Evolutionary conservation across 2,113 vertebrate species (phyloP), one percentile per base, ranked within the genome.

Genomic region (Symphodus melops): DNA sequence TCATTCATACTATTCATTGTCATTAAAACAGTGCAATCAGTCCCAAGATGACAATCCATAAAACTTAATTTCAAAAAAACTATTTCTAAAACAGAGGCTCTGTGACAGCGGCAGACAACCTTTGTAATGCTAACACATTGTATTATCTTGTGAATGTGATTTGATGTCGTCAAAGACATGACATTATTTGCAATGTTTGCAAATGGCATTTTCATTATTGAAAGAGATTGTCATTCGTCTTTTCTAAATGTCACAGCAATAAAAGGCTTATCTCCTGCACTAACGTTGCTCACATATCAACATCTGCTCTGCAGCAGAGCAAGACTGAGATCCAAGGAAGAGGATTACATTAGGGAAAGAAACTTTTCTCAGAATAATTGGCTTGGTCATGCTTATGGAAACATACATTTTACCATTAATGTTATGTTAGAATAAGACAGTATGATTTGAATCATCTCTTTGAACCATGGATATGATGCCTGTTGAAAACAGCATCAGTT

Each of bases 231-330:
- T 71, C 70, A 68, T 84, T 75, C 79, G 82, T 89, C 70, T 76
- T 79, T 65, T 62, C 62, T 75, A 85, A 85, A 89, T 88, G 78
- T 79, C 87, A 87, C n/a, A 12, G 74, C 72, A 83, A 81, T 83
- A 79, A 85, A 81, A 64, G 21, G 44, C 74, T 79, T 67, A 83
- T 83, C 74, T 88, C 73, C 65, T 85, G 49, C 16, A 42, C 51
- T 68, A 70, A 72, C 62, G 67, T 68, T 71, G 46, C 23, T 37
- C 75, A 55, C 79, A 64, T 23, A 74, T 79, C 82, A 73, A 25
- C 82, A 79, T 84, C 63, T 53, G 65, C 66, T 59, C 61, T 49
- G 65, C 61, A 60, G 57, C 60, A 77, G 23, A 14, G 37, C 13
- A 25, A 77, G 37, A 70, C 46, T 39, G 60, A 28, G 65, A 62